Percentiles rank a stretch among this genome's conserved stretches.
phyloP scores from a whole-genome alignment of 2,797 vertebrate genomes.

The Tamandua tetradactyla region DNA sequence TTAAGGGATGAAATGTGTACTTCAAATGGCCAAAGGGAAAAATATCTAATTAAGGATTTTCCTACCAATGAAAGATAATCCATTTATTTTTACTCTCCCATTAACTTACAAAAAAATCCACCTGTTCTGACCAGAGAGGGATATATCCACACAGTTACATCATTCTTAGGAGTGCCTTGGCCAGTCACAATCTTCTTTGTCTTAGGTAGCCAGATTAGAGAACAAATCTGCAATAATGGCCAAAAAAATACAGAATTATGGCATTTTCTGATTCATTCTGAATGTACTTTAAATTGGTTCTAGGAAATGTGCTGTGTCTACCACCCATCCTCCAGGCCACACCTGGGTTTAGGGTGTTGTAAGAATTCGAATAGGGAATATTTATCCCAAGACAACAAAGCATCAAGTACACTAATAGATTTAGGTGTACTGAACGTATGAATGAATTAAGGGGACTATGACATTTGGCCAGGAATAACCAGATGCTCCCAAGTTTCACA shows the following conservation, averaged over 20 bases:
- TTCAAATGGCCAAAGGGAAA: neutral
- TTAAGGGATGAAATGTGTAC: neutral
- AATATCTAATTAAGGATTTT: neutral
- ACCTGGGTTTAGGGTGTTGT: neutral
- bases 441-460: neutral
- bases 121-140: slow-evolving; percentile 76
- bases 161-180: slow-evolving; percentile 86
- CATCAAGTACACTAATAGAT: neutral
- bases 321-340: neutral
- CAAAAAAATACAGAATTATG: neutral
- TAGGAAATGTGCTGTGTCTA: neutral
- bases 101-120: slow-evolving; percentile 84
- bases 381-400: neutral
- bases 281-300: neutral
- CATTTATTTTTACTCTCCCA: neutral
- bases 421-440: neutral
- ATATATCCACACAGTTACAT: slow-evolving; percentile 83
- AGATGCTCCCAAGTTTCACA: neutral
- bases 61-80: neutral
- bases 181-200: slow-evolving; percentile 84
- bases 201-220: slow-evolving; percentile 85
- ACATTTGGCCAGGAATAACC: neutral
- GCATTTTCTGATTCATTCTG: neutral
- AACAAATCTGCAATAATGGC: slow-evolving; percentile 86
- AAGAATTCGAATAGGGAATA: neutral